These are phyloP conservation scores for Caenorhabditis sulstoni DNA, from an alignment of 2,888 invertebrate species.

Conservation along the genomic window DNA sequence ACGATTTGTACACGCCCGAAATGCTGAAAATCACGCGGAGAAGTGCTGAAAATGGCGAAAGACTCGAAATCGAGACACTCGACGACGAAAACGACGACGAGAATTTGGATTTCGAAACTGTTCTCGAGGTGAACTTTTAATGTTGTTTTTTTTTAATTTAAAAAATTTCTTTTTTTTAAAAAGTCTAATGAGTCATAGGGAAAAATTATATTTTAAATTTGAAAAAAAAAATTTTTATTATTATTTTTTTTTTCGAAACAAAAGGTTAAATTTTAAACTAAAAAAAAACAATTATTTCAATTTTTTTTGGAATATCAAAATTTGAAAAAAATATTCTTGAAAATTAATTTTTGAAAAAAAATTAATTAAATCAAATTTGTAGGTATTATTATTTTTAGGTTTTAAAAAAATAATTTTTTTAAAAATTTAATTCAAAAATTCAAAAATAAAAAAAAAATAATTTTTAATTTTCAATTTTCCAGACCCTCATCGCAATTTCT, in stretches of 20 bases:
- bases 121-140: slow-evolving; percentile 34
- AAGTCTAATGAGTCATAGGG: too few species aligned
- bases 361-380: not conserved
- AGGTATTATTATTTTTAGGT: too few species aligned
- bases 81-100: not conserved
- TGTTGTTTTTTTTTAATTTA: too few species aligned
- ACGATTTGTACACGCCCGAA: slow-evolving; percentile 37
- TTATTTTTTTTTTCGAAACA: too few species aligned
- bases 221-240: too few species aligned
- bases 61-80: slow-evolving; percentile 17
- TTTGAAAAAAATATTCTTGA: not conserved
- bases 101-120: slow-evolving; percentile 30
- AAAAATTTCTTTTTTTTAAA: too few species aligned
- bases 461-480: not conserved
- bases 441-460: not conserved
- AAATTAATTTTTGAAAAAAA: not conserved
- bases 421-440: too few species aligned
- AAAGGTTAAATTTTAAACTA: too few species aligned
- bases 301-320: too few species aligned
- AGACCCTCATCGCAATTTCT: too few species aligned
- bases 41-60: slow-evolving; percentile 18
- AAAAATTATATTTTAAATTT: too few species aligned
- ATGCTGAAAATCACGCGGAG: slow-evolving; percentile 12
- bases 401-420: not conserved
- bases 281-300: too few species aligned